Percentiles rank a stretch among this genome's conserved stretches.
These are phyloP conservation scores for Microplitis demolitor DNA, from an alignment of 1,140 invertebrate genomes.

Conservation along the genomic window DNA sequence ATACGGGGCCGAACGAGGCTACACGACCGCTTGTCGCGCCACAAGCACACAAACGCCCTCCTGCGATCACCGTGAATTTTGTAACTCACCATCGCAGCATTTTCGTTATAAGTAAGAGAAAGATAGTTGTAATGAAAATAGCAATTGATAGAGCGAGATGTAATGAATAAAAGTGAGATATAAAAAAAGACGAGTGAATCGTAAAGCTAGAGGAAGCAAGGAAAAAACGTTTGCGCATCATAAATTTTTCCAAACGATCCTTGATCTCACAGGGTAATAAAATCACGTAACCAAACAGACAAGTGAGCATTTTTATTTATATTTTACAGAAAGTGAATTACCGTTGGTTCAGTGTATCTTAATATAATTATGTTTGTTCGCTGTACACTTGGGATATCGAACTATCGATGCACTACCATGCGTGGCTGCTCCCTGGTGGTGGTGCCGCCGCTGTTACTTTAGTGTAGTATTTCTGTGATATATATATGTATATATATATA, in stretches of 20 bases:
- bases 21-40: slow-evolving; percentile 51
- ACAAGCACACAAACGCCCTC: slow-evolving; percentile 47
- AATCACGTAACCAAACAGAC: not conserved
- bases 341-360: not conserved
- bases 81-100: slow-evolving; percentile 6
- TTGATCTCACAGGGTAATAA: slow-evolving; percentile 3
- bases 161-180: slow-evolving; percentile 4
- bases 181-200: slow-evolving; percentile 4
- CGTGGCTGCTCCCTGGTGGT: slow-evolving; percentile 21
- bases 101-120: not conserved
- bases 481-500: too few species aligned
- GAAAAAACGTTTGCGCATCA: slow-evolving; percentile 22
- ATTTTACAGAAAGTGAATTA: not conserved
- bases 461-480: not conserved
- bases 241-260: slow-evolving; percentile 24
- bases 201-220: slow-evolving; percentile 6
- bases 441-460: not conserved
- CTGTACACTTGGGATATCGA: not conserved
- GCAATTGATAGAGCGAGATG: not conserved
- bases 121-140: slow-evolving; percentile 5
- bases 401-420: slow-evolving; percentile 21
- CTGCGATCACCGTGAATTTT: slow-evolving; percentile 28
- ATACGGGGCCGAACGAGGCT: slow-evolving; percentile 39
- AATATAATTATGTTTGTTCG: not conserved
- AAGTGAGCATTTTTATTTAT: not conserved